Base-by-base conservation (phyloP, 2,797 vertebrate genomes). In the Crenuchus spilurus region DNA sequence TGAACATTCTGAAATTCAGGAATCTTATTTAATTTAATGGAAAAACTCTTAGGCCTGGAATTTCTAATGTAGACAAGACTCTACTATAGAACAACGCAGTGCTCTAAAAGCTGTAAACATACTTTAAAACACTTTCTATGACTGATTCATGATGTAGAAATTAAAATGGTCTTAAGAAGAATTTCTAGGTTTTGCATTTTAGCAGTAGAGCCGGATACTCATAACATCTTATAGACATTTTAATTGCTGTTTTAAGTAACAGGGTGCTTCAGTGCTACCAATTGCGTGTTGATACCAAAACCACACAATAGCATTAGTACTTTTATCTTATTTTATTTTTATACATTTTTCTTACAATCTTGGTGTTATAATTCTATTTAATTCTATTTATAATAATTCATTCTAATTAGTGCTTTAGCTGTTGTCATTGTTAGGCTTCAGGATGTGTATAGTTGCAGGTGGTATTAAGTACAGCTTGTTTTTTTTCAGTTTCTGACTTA, bases 111-210 rank as follows among this genome's bases (percentile, higher is more conserved):
- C 9, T 60, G 11, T 2, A 35, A n/a, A n/a, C 6, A 13, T 57
- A 16, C 11, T 4, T 1, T 48, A 20, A 18, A 7, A 20, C 35
- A 9, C 8, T 35, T 24, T 16, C 33, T 8, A 11, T 35, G 55
- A 61, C 39, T 39, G 16, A 61, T 61, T 61, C 41, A 20, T 54
- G 44, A 18, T 26, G 46, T 16, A 52, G 8, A 68, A 54, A 16
- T 42, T 51, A 39, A 52, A 22, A 20, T 22, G 7, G n/a, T 58
- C 57, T 37, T 68, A 37, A 48, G 2, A 24, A 37, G 8, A 5
- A 6, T 11, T 37, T 4, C 11, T 52, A 52, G 10, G 24, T 52
- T 37, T 52, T 57, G 28, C 7, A 10, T 44, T 14, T n/a, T 28
- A 28, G 30, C 52, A 55, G 28, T 33, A n/a, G 16, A 60, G 22